Evolutionary conservation across 2,888 invertebrate genomes (phyloP).

Genomic region (Arrhopalites spinosus): DNA sequence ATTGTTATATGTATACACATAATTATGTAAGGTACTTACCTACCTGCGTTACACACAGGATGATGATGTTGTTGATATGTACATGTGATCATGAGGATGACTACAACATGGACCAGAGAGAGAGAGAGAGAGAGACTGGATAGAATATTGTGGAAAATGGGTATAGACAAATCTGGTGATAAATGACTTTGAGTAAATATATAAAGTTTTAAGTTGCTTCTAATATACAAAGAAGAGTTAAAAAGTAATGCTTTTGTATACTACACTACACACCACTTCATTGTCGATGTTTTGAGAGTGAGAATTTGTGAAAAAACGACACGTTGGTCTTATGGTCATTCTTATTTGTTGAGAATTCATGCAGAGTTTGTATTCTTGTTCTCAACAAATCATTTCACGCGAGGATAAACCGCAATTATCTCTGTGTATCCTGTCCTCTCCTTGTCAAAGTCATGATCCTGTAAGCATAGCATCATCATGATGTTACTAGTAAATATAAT

Average conservation of each 20-base stretch:
- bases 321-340: slow-evolving; percentile 9
- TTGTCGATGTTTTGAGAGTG: slow-evolving; percentile 3
- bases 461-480: background rate
- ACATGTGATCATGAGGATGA: too few species aligned
- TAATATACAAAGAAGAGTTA: too few species aligned
- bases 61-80: too few species aligned
- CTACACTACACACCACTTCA: background rate
- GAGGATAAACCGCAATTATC: slow-evolving; percentile 25
- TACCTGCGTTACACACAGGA: too few species aligned
- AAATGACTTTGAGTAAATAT: too few species aligned
- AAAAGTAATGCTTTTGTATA: background rate
- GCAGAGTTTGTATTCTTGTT: slow-evolving; percentile 22
- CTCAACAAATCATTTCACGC: slow-evolving; percentile 25
- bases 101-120: too few species aligned
- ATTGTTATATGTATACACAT: background rate
- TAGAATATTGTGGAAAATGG: too few species aligned
- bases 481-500: background rate
- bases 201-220: too few species aligned
- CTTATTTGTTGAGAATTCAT: slow-evolving; percentile 19
- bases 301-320: background rate
- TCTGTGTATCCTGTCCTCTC: slow-evolving; percentile 22
- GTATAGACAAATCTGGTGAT: too few species aligned
- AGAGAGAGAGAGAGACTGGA: background rate
- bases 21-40: too few species aligned
- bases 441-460: slow-evolving; percentile 20